Evolutionary conservation across 2,888 invertebrate genomes (phyloP).

Genomic region (Portevinia maculata): DNA sequence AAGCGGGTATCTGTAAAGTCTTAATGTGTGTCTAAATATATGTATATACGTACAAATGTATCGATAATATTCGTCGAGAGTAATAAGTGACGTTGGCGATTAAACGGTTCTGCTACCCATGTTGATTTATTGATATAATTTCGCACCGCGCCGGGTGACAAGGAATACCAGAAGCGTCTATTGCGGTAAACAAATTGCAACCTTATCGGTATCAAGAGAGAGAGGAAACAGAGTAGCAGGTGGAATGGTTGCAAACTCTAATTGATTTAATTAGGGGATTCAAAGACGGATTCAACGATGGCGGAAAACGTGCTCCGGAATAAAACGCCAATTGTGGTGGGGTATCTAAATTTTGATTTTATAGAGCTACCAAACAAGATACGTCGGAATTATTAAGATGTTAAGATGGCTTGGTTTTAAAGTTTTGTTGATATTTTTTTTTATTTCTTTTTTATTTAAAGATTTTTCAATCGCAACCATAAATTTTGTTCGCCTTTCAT

Average conservation of each 20-base stretch:
- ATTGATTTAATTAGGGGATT: constrained; percentile 17
- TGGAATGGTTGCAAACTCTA: constrained; percentile 10
- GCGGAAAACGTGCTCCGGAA: not conserved
- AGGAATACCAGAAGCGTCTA: constrained; percentile 45
- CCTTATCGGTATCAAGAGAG: constrained; percentile 19
- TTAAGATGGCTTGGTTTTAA: not conserved
- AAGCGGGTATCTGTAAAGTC: constrained; percentile 1
- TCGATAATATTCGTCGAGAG: constrained; percentile 42
- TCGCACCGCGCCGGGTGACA: constrained; percentile 44
- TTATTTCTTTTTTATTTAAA: not conserved
- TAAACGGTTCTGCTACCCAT: constrained; percentile 11
- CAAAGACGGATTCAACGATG: not conserved
- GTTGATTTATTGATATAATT: constrained; percentile 59
- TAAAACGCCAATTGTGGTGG: constrained; percentile 37
- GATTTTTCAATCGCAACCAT: constrained; percentile 2
- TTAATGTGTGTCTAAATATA: not conserved
- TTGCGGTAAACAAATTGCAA: constrained; percentile 24
- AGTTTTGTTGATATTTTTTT: not conserved
- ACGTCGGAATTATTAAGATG: not conserved
- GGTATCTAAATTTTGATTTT: constrained; percentile 24
- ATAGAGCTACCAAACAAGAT: constrained; percentile 46
- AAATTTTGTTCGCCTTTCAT: constrained; percentile 35
- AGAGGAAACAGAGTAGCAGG: constrained; percentile 4
- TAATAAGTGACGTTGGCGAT: constrained; percentile 46
- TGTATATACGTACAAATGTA: constrained; percentile 7